Evolutionary conservation across 2,888 invertebrate species (phyloP), one percentile per base, ranked within the genome.

Genomic region (Hymenopus coronatus): DNA sequence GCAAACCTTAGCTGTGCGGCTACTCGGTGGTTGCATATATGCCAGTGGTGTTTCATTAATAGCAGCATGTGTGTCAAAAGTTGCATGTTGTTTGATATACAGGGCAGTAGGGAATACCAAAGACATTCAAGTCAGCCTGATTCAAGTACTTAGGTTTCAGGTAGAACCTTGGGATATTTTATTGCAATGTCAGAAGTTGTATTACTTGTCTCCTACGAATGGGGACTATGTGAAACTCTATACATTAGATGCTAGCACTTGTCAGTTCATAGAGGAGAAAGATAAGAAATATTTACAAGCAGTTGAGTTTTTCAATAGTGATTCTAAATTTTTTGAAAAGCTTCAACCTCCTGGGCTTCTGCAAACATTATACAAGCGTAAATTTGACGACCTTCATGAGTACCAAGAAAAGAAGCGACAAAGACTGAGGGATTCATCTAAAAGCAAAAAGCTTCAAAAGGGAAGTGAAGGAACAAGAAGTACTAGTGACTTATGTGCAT

Each of bases 311-410:
- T 70, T 88, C 2, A 88, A 88, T 46, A 82, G 28, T 1, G 88
- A 25, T 92, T 93, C 85, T 93, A 83, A 86, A 30, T 82, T 90
- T 28, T 90, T 82, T 82, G 83, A 82, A 70, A 88, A 82, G n/a
- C 33, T 89, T 84, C n/a, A 27, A n/a, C 46, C 85, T 82, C 88
- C 89, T 25, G 82, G 12, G 83, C 83, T 93, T 91, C 93, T 96
- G 84, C 95, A 95, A 89, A 92, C 95, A 88, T 94, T 97, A 91
- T 97, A 96, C 91, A 97, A 97, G 93, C 95, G 96, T 91, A 97
- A 96, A 92, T 97, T 95, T 94, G 97, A 97, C 92, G 97, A 97
- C 94, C 95, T 97, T 14, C 96, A 96, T 92, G 97, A 97, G 91
- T 97, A 97, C 93, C 95, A 96, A 92, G 96, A 96, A 92, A 95